Percentiles rank a stretch among this genome's conserved stretches.
These are phyloP conservation scores for Protonemura montana DNA, from an alignment of 2,888 invertebrate species.

Conservation along the genomic window DNA sequence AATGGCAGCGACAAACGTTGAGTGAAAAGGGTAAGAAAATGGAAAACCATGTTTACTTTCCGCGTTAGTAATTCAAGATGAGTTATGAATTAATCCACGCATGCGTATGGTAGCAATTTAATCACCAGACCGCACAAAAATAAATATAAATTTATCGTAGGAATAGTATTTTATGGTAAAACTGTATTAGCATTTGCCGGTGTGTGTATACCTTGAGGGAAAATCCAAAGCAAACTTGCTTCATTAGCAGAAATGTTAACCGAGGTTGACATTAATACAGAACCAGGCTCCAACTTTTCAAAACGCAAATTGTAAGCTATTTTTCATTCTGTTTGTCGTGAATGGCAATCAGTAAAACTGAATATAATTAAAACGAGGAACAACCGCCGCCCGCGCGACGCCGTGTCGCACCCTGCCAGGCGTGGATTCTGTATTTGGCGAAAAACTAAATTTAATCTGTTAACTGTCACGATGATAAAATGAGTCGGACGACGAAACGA, in stretches of 20 bases:
- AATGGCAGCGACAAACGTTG: background rate
- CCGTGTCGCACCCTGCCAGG: background rate
- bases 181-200: background rate
- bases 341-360: conserved; percentile 12
- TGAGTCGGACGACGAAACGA: background rate
- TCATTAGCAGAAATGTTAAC: conserved; percentile 1
- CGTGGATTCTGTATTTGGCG: background rate
- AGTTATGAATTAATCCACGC: background rate
- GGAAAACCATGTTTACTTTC: background rate
- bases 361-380: conserved; percentile 12
- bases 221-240: conserved; percentile 7
- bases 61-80: background rate
- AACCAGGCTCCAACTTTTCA: background rate
- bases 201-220: background rate
- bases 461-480: background rate
- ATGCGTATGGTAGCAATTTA: background rate
- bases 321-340: conserved; percentile 12
- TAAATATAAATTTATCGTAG: conserved; percentile 3
- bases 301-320: conserved; percentile 12
- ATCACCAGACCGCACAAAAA: background rate
- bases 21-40: background rate
- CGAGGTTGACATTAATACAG: conserved; percentile 12
- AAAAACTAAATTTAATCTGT: conserved; percentile 12
- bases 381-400: background rate
- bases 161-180: background rate